These are phyloP conservation scores for Spodoptera litura DNA, from an alignment of 1,140 invertebrate species.

Conservation along the genomic window DNA sequence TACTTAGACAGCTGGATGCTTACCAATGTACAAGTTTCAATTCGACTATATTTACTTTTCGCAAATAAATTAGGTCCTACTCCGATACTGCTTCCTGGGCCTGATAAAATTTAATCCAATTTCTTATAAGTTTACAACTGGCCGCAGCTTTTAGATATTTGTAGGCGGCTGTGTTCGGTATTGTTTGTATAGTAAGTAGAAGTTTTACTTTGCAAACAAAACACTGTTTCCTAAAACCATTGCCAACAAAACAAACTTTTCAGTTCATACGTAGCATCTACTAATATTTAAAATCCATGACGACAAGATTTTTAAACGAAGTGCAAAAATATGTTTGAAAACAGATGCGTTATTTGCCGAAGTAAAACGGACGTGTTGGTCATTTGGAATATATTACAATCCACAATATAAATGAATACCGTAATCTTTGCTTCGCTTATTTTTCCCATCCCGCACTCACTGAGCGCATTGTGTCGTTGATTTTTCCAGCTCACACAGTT, in stretches of 20 bases:
- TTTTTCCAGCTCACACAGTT: constrained; percentile 8
- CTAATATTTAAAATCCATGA: constrained; percentile 21
- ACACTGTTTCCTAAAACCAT: neutral
- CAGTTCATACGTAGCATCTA: neutral
- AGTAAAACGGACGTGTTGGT: constrained; percentile 12
- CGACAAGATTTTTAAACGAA: constrained; percentile 22
- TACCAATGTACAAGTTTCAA: constrained; percentile 10
- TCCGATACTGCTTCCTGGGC: constrained; percentile 5
- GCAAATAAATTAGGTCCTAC: constrained; percentile 17
- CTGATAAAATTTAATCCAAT: neutral
- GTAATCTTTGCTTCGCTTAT: constrained; percentile 16
- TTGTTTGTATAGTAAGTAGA: neutral
- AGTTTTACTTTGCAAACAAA: constrained; percentile 12
- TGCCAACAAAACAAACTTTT: neutral
- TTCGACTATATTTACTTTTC: constrained; percentile 13
- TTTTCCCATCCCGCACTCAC: constrained; percentile 19
- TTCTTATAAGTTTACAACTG: neutral
- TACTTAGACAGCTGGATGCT: constrained; percentile 24
- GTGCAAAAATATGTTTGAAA: constrained; percentile 29
- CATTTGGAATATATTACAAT: constrained; percentile 17
- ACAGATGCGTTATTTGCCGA: constrained; percentile 24
- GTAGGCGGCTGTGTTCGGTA: neutral
- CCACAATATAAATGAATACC: constrained; percentile 31
- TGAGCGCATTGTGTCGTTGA: constrained; percentile 27
- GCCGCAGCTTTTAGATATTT: neutral